A percentile compares a stretch with the other conserved stretches of the same genome.
Evolutionary conservation across 2,113 vertebrate species (phyloP).

Genomic region (Ptyas mucosa): DNA sequence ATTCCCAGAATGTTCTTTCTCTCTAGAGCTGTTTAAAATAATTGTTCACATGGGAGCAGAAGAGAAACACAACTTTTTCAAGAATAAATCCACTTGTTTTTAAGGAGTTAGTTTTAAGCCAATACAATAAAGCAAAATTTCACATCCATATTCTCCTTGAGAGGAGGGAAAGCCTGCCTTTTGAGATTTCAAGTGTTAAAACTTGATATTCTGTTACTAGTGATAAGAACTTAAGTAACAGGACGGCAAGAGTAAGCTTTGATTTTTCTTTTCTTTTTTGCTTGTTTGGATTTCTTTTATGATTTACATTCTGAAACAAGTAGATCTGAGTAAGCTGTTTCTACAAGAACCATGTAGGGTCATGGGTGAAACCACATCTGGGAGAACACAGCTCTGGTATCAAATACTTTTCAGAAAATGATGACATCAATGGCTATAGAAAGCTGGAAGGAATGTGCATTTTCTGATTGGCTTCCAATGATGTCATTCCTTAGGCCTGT

Average conservation of each 20-base stretch:
- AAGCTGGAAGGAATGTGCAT: slow-evolving; percentile 31
- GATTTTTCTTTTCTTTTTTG: neutral
- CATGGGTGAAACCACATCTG: slow-evolving; percentile 61
- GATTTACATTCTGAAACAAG: slow-evolving; percentile 56
- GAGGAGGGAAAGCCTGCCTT: slow-evolving; percentile 40
- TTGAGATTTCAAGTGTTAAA: slow-evolving; percentile 60
- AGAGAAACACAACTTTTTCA: neutral
- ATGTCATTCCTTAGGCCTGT: slow-evolving; percentile 32
- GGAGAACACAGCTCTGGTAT: slow-evolving; percentile 41
- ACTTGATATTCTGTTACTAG: slow-evolving; percentile 48
- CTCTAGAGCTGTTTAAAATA: neutral
- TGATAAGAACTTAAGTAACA: slow-evolving; percentile 41
- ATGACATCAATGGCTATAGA: slow-evolving; percentile 44
- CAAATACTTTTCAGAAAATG: slow-evolving; percentile 52
- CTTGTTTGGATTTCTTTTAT: slow-evolving; percentile 15
- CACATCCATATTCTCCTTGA: slow-evolving; percentile 36
- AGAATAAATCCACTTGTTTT: slow-evolving; percentile 24
- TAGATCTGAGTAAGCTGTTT: slow-evolving; percentile 59
- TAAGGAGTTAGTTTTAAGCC: slow-evolving; percentile 41
- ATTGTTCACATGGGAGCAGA: neutral
- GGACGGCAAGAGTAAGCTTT: neutral
- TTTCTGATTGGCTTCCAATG: slow-evolving; percentile 17
- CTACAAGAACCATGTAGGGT: slow-evolving; percentile 51
- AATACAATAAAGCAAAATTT: slow-evolving; percentile 45
- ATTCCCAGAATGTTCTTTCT: neutral